phyloP scores from a whole-genome alignment of 1,140 invertebrate genomes.

The Adoxophyes honmai region DNA sequence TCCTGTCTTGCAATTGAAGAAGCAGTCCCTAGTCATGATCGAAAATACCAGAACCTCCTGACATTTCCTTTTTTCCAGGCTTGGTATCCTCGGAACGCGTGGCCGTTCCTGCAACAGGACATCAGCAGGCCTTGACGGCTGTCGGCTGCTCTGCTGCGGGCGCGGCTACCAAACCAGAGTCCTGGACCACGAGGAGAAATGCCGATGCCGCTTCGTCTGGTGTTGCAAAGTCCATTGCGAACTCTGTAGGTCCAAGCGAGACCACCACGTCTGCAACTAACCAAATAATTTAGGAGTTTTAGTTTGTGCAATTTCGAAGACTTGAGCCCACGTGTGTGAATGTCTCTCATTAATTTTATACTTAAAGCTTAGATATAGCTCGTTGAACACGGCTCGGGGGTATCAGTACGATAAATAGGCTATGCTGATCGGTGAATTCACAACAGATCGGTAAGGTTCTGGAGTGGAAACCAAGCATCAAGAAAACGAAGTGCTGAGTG shows the following conservation, averaged over 20 bases:
- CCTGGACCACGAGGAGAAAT: constrained; percentile 91
- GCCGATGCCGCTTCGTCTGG: constrained; percentile 95
- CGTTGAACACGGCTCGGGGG: too few relatives aligned
- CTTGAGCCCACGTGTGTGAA: too few relatives aligned
- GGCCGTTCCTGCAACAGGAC: constrained; percentile 91
- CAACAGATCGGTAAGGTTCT: too few relatives aligned
- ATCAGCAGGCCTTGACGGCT: constrained; percentile 88
- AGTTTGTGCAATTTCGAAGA: neutral
- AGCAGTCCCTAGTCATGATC: too few relatives aligned
- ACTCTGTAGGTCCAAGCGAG: constrained; percentile 86
- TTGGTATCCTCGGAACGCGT: constrained; percentile 90
- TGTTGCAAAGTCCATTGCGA: constrained; percentile 95
- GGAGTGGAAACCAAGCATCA: too few relatives aligned
- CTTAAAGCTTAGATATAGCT: too few relatives aligned
- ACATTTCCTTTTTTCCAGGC: constrained; percentile 65
- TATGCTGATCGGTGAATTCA: too few relatives aligned
- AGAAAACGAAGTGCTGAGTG: too few relatives aligned
- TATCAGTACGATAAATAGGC: too few relatives aligned
- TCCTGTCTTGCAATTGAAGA: too few relatives aligned
- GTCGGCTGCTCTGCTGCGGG: constrained; percentile 92
- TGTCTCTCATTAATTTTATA: too few relatives aligned
- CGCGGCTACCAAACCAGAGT: constrained; percentile 94
- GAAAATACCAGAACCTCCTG: too few relatives aligned
- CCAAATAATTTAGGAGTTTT: neutral
- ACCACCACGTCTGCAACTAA: constrained; percentile 92